Conservation (phyloP, 2,113 vertebrate genomes). For the Potamarius usumacintae region DNA sequence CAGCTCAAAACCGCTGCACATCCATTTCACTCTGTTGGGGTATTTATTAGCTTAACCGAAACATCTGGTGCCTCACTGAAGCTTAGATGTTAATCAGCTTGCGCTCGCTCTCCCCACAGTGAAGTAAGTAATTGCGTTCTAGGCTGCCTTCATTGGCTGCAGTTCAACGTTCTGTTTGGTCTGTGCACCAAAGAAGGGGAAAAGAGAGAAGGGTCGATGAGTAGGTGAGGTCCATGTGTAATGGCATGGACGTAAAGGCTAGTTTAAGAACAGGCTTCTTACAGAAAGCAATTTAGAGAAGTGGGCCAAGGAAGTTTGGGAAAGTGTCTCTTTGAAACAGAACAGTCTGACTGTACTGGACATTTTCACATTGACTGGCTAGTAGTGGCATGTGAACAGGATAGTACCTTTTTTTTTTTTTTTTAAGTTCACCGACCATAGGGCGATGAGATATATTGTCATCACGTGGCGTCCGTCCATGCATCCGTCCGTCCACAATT, state of each 20-base stretch:
- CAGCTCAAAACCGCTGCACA: slow-evolving; percentile 5
- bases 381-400: background rate
- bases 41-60: slow-evolving; percentile 48
- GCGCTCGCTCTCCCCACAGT: slow-evolving; percentile 22
- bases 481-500: no score
- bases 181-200: slow-evolving; percentile 26
- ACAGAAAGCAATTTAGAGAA: background rate
- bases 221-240: slow-evolving; percentile 14
- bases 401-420: background rate
- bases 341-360: background rate
- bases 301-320: no score
- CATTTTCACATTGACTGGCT: background rate
- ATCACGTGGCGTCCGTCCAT: no score
- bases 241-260: background rate
- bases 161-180: slow-evolving; percentile 47
- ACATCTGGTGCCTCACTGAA: slow-evolving; percentile 59
- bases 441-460: no score
- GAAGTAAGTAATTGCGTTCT: slow-evolving; percentile 55
- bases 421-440: no score
- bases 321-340: background rate
- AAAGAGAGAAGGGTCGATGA: slow-evolving; percentile 39
- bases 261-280: background rate
- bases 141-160: slow-evolving; percentile 49
- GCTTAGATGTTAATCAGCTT: slow-evolving; percentile 47
- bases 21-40: slow-evolving; percentile 22